Evolutionary conservation across 1,140 invertebrate genomes (phyloP).

Genomic region (Lycorma delicatula): DNA sequence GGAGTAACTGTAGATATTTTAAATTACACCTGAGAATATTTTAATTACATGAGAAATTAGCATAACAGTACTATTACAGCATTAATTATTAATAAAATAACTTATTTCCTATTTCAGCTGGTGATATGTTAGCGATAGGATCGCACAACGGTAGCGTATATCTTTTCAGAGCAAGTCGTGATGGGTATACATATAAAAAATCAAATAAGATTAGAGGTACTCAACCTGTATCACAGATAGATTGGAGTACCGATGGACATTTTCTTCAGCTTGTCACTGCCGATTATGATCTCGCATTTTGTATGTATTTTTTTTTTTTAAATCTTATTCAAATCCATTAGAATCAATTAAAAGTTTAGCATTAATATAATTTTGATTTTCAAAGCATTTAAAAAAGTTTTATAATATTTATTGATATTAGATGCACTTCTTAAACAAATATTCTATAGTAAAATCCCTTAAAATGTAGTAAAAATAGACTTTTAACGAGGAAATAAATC

Average conservation of each 20-base stretch:
- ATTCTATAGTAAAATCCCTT: too few relatives aligned
- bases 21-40: too few relatives aligned
- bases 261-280: conserved; percentile 84
- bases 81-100: conserved; percentile 7
- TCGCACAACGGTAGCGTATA: conserved; percentile 84
- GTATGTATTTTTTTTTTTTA: conserved; percentile 48
- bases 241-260: conserved; percentile 85
- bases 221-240: conserved; percentile 71
- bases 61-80: too few relatives aligned
- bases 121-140: conserved; percentile 80
- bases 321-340: neutral
- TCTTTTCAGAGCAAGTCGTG: conserved; percentile 70
- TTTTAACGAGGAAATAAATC: too few relatives aligned
- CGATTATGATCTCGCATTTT: conserved; percentile 84
- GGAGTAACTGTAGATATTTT: too few relatives aligned
- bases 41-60: too few relatives aligned
- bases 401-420: too few relatives aligned
- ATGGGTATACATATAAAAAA: conserved; percentile 81
- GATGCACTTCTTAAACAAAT: too few relatives aligned
- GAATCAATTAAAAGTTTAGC: neutral
- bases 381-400: too few relatives aligned
- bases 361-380: too few relatives aligned
- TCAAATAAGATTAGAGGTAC: conserved; percentile 75
- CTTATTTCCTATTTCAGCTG: conserved; percentile 49
- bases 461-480: too few relatives aligned